These are phyloP conservation scores for Embiotoca jacksoni DNA, from an alignment of 2,113 vertebrate genomes.

Conservation along the genomic window DNA sequence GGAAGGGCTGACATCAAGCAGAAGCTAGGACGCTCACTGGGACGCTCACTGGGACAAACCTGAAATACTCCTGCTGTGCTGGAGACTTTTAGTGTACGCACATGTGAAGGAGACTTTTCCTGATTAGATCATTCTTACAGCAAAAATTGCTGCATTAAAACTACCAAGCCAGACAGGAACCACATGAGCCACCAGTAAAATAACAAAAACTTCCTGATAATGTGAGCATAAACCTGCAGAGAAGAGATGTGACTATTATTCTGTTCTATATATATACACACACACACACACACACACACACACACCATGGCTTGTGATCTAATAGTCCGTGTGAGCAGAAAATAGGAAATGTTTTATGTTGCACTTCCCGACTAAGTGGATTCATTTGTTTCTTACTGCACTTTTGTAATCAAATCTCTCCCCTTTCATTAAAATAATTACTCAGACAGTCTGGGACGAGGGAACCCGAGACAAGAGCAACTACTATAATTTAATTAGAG, in stretches of 20 bases:
- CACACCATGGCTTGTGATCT: constrained; percentile 16
- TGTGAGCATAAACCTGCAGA: constrained; percentile 7
- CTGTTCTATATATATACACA: constrained; percentile 9
- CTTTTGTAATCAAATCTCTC: constrained; percentile 74
- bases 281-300: background rate
- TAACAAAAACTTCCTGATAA: constrained; percentile 6
- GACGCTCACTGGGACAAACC: constrained; percentile 21
- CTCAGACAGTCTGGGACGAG: constrained; percentile 58
- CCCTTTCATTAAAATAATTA: constrained; percentile 74
- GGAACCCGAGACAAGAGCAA: constrained; percentile 50
- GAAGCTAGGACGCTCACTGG: background rate
- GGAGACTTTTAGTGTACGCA: background rate
- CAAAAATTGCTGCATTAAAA: constrained; percentile 2
- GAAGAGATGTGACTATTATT: constrained; percentile 17
- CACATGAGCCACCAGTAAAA: constrained; percentile 2
- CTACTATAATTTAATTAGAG: constrained; percentile 66
- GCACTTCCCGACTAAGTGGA: constrained; percentile 51
- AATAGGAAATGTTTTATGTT: constrained; percentile 49
- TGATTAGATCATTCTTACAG: constrained; percentile 9
- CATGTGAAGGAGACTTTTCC: constrained; percentile 7
- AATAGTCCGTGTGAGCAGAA: constrained; percentile 23
- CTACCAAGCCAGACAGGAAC: background rate
- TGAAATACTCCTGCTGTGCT: background rate
- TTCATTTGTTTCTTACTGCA: constrained; percentile 59
- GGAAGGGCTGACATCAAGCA: constrained; percentile 32